These are phyloP conservation scores for Rhingia rostrata DNA, from an alignment of 2,888 invertebrate genomes.

Conservation along the genomic window DNA sequence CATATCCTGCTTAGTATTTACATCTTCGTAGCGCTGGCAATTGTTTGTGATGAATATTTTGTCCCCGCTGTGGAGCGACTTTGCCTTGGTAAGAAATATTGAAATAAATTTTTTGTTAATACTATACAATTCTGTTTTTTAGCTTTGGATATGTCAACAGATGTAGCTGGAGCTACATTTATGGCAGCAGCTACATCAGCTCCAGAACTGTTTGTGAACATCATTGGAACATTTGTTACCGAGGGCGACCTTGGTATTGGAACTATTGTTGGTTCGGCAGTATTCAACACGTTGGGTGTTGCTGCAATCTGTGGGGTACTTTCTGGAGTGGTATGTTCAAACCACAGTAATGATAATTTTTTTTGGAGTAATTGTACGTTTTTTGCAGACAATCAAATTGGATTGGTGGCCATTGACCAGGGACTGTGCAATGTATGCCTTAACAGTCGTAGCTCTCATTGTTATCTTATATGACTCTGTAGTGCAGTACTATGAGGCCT, in stretches of 20 bases:
- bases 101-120: conserved; percentile 13
- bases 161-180: conserved; percentile 96
- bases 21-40: conserved; percentile 92
- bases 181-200: conserved; percentile 97
- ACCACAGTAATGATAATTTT: neutral
- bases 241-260: conserved; percentile 93
- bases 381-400: conserved; percentile 88
- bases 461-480: conserved; percentile 92
- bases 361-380: conserved; percentile 6
- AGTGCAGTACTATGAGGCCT: conserved; percentile 93
- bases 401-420: conserved; percentile 94
- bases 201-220: conserved; percentile 94
- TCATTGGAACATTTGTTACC: conserved; percentile 93
- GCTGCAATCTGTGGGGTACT: conserved; percentile 91
- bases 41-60: conserved; percentile 97
- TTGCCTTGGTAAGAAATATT: conserved; percentile 87
- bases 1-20: conserved; percentile 91
- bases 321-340: conserved; percentile 86
- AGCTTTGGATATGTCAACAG: conserved; percentile 92
- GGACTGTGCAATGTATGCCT: conserved; percentile 91
- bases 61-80: conserved; percentile 95
- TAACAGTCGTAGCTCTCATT: conserved; percentile 91
- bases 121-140: conserved; percentile 46
- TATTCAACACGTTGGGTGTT: conserved; percentile 93
- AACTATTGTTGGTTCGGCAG: conserved; percentile 92